Evolutionary conservation across 2,797 vertebrate species (phyloP).

Genomic region (Masticophis lateralis): DNA sequence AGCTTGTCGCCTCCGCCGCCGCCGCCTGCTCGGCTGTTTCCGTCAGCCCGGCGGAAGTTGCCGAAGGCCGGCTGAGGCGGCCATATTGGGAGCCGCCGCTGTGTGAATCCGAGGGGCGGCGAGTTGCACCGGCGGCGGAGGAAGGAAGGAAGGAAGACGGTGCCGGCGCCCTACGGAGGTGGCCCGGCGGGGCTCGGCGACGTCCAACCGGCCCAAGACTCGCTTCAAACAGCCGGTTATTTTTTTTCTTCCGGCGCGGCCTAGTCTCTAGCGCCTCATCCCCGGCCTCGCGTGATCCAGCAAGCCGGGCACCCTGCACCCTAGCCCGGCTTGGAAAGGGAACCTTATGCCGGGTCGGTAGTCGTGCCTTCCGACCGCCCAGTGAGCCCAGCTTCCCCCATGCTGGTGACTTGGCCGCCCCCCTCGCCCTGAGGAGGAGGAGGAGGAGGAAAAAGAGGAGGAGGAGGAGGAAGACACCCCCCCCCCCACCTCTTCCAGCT

Average conservation of each 20-base stretch:
- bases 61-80: constrained; percentile 70
- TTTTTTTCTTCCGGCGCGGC: constrained; percentile 62
- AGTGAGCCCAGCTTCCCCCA: constrained; percentile 53
- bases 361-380: not conserved
- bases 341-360: constrained; percentile 27
- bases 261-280: constrained; percentile 63
- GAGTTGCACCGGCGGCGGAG: constrained; percentile 58
- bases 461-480: not conserved
- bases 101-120: constrained; percentile 61
- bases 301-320: constrained; percentile 57
- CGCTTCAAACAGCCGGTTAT: not conserved
- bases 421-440: constrained; percentile 63
- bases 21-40: constrained; percentile 66
- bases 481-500: not conserved
- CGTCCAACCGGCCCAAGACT: constrained; percentile 40
- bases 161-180: constrained; percentile 40
- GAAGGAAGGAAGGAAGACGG: constrained; percentile 35
- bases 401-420: constrained; percentile 58
- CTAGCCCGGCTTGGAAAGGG: constrained; percentile 46
- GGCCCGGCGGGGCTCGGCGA: constrained; percentile 40
- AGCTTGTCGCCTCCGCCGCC: not conserved
- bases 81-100: constrained; percentile 73
- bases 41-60: constrained; percentile 68
- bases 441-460: not conserved
- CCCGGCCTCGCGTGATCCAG: constrained; percentile 64